Evolutionary conservation across 1,140 invertebrate species (phyloP).

Genomic region (Caenorhabditis brenneri): DNA sequence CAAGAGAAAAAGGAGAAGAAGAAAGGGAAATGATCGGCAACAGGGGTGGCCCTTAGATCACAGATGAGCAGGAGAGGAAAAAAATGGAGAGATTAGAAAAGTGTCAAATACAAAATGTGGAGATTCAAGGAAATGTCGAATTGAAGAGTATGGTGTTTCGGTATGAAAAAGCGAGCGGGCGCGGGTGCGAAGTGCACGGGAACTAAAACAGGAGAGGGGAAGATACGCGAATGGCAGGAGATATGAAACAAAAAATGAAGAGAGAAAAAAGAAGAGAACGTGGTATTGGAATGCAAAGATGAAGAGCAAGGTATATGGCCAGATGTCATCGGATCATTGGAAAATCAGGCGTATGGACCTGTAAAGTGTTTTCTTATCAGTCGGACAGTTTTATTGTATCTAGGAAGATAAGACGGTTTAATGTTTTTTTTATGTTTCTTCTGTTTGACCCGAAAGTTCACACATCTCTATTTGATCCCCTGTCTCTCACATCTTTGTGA

Average conservation of each 20-base stretch:
- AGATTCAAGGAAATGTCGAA: neutral
- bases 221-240: conserved; percentile 23
- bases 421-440: neutral
- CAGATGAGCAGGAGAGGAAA: neutral
- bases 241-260: neutral
- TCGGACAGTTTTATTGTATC: too few relatives aligned
- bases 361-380: neutral
- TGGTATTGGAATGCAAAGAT: neutral
- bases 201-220: neutral
- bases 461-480: neutral
- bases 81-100: neutral
- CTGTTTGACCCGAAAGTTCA: neutral
- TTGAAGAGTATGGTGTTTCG: neutral
- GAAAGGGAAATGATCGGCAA: neutral
- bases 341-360: neutral
- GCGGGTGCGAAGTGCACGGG: neutral
- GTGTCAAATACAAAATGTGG: neutral
- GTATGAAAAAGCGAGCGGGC: neutral
- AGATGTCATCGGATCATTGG: neutral
- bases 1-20: neutral
- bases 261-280: neutral
- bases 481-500: too few relatives aligned
- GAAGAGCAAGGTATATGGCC: neutral
- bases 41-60: neutral
- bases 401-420: neutral